These are phyloP conservation scores for Aethes cnicana DNA, from an alignment of 2,888 invertebrate genomes.

Conservation along the genomic window DNA sequence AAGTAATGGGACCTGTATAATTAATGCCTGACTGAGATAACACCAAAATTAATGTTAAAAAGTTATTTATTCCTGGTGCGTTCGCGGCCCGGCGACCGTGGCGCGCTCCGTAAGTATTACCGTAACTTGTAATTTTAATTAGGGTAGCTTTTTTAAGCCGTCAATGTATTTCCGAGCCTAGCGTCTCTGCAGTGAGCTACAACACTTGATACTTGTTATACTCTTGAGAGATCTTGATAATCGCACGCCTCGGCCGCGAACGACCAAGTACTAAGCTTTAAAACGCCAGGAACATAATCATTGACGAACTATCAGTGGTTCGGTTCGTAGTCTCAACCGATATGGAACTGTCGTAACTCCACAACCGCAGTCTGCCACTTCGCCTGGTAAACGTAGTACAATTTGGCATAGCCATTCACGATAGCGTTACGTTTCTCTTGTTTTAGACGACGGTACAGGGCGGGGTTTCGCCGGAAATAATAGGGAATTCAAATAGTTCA, in stretches of 20 bases:
- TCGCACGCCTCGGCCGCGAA: not conserved
- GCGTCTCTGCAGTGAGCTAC: not conserved
- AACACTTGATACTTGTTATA: not conserved
- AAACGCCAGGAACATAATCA: constrained; percentile 36
- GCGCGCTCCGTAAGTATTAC: not conserved
- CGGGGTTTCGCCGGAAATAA: too few species aligned
- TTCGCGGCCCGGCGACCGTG: constrained; percentile 22
- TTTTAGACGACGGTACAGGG: constrained; percentile 46
- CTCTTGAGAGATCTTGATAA: not conserved
- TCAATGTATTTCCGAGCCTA: not conserved
- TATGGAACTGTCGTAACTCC: not conserved
- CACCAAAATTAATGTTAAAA: constrained; percentile 66
- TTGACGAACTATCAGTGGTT: not conserved
- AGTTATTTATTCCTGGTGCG: constrained; percentile 48
- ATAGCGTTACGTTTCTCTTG: constrained; percentile 41
- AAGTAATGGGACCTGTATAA: constrained; percentile 66
- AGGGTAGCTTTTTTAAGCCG: constrained; percentile 2
- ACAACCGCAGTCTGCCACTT: constrained; percentile 2
- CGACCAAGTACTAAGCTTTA: constrained; percentile 39
- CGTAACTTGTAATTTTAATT: constrained; percentile 2
- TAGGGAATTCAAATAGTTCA: too few species aligned
- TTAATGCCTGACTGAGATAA: constrained; percentile 67
- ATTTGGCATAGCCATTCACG: constrained; percentile 61
- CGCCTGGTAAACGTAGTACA: constrained; percentile 48
- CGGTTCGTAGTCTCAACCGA: not conserved